Evolutionary conservation across 64 coral and sea anemone species (phyloP).

Genomic region (Porites australiensis): DNA sequence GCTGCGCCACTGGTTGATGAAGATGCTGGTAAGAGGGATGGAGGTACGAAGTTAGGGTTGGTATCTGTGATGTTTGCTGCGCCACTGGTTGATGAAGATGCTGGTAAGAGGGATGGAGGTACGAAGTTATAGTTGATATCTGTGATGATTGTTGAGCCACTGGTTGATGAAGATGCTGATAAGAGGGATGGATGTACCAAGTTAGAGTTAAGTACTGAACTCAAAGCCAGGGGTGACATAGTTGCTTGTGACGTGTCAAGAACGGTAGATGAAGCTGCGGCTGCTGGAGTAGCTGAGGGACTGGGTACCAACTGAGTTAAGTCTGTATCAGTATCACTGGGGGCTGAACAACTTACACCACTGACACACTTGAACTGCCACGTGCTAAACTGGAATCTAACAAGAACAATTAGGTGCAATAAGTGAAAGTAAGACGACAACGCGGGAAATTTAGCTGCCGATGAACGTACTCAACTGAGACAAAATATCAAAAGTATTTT

Average conservation of each 20-base stretch:
- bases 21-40: background rate
- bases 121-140: no score
- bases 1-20: no score
- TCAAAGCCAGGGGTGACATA: background rate
- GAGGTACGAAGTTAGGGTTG: no score
- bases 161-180: background rate
- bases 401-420: background rate
- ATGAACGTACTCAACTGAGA: no score
- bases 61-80: no score
- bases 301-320: constrained; percentile 6
- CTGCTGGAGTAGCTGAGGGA: background rate
- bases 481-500: no score
- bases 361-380: constrained; percentile 83
- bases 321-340: constrained; percentile 5
- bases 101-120: background rate
- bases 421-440: no score
- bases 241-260: background rate
- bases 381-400: constrained; percentile 73
- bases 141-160: background rate
- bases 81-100: no score
- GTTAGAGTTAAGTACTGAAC: no score
- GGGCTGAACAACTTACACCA: constrained; percentile 59
- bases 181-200: no score
- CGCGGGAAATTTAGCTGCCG: no score
- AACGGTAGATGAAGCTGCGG: background rate